Evolutionary conservation across 1,140 invertebrate species (phyloP), one percentile per base, ranked within the genome.

Genomic region (Macrocentrus cingulum): DNA sequence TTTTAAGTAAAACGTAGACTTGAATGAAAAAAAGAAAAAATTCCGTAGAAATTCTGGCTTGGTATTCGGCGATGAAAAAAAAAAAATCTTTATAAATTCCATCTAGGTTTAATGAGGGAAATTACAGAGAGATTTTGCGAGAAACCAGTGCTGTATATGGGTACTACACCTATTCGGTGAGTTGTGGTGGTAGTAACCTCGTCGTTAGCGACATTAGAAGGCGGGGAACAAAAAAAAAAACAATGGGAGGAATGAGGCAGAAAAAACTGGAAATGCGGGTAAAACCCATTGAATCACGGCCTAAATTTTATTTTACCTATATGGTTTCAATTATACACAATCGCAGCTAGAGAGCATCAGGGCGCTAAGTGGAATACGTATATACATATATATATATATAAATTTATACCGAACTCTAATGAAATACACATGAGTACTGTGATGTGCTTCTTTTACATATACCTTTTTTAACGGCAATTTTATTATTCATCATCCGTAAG

Each of bases 281-380:
- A 23, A 44, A 25, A 44, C 20, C 6, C 29, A 32, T 9, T 11
- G 16, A 22, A 59, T 34, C 23, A 2, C 37, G 49, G 44, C 9
- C n/a, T 36, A 46, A 56, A 46, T 18, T 36, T 36, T 36, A 50
- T 50, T 50, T 11, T 16, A 15, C 18, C 16, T 16, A 6, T 19
- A 16, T 44, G 25, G 48, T 50, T 50, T 50, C 48, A 25, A 50
- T 34, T 50, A n/a, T 50, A 50, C 32, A 50, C 16, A 32, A 34
- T 13, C 8, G 19, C 29, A 29, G 29, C 32, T 11, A 50, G 25
- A 32, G 29, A 48, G 29, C 11, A 48, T 25, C 23, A 23, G 22
- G 19, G 29, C 11, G 42, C 13, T 16, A 45, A 11, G 42, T 16
- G 18, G 42, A 16, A 18, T 20, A 16, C 18, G 18, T 16, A 20